Conservation (phyloP, 2,113 vertebrate species). For the Tursiops truncatus region DNA sequence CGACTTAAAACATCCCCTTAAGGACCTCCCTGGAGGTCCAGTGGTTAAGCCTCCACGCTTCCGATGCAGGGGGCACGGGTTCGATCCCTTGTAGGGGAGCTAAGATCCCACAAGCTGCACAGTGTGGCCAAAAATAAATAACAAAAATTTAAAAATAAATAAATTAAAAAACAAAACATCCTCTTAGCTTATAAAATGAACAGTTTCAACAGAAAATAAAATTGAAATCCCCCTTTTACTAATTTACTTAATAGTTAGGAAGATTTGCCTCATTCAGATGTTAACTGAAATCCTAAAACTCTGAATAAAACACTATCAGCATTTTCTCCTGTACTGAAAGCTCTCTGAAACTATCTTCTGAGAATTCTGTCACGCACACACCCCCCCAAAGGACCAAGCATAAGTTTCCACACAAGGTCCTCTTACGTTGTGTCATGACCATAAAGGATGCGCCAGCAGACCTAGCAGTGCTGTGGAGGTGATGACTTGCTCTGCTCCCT, state of each 20-base stretch:
- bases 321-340: not conserved
- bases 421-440: not conserved
- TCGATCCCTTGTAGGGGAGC: too few relatives aligned
- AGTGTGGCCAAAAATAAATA: too few relatives aligned
- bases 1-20: slow-evolving; percentile 18
- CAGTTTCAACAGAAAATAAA: slow-evolving; percentile 17
- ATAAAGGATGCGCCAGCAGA: not conserved
- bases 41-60: too few relatives aligned
- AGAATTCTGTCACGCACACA: not conserved
- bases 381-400: not conserved
- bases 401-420: not conserved
- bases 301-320: not conserved
- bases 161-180: not conserved
- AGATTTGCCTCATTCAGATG: not conserved
- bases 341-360: not conserved
- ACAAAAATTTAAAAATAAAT: too few relatives aligned
- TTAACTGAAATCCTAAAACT: slow-evolving; percentile 20
- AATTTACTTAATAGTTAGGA: not conserved
- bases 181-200: not conserved
- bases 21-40: too few relatives aligned
- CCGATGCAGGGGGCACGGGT: too few relatives aligned
- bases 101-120: too few relatives aligned
- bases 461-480: not conserved
- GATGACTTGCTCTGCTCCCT: not conserved
- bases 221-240: not conserved